Percentiles rank a stretch among this genome's conserved stretches.
Conservation (phyloP, 1,140 invertebrate species). For the Oryctes rhinoceros region DNA sequence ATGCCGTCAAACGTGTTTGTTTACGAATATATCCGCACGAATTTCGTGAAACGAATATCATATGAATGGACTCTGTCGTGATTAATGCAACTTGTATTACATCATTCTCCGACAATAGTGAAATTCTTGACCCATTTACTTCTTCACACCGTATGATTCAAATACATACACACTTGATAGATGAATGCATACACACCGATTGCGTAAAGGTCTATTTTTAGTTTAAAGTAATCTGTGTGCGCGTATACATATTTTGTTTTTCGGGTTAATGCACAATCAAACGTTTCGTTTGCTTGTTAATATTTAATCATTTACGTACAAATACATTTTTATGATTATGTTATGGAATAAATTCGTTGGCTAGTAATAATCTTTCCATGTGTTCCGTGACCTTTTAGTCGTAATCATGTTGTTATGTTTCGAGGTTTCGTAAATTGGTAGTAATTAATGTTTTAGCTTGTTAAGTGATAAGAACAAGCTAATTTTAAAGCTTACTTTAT, state of each 20-base stretch:
- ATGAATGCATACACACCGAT: not conserved
- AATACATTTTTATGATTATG: not conserved
- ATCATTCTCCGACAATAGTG: slow-evolving; percentile 25
- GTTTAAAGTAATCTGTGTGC: not conserved
- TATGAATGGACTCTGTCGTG: not conserved
- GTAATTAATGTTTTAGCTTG: too few relatives aligned
- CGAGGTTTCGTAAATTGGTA: too few relatives aligned
- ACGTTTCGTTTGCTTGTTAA: not conserved
- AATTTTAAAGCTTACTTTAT: too few relatives aligned
- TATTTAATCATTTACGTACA: not conserved
- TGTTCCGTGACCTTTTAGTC: too few relatives aligned
- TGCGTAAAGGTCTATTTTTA: slow-evolving; percentile 18
- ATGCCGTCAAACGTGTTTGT: too few relatives aligned
- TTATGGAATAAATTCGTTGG: too few relatives aligned
- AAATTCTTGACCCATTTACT: slow-evolving; percentile 24
- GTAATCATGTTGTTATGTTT: too few relatives aligned
- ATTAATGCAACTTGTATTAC: slow-evolving; percentile 5
- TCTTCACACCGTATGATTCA: not conserved
- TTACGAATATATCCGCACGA: not conserved
- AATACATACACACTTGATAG: not conserved
- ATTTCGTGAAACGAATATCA: not conserved
- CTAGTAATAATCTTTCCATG: too few relatives aligned
- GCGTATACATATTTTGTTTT: too few relatives aligned
- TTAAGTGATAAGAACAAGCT: too few relatives aligned
- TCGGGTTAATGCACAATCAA: not conserved